phyloP scores from a whole-genome alignment of 2,888 invertebrate genomes.

The Entomobrya multifasciata region DNA sequence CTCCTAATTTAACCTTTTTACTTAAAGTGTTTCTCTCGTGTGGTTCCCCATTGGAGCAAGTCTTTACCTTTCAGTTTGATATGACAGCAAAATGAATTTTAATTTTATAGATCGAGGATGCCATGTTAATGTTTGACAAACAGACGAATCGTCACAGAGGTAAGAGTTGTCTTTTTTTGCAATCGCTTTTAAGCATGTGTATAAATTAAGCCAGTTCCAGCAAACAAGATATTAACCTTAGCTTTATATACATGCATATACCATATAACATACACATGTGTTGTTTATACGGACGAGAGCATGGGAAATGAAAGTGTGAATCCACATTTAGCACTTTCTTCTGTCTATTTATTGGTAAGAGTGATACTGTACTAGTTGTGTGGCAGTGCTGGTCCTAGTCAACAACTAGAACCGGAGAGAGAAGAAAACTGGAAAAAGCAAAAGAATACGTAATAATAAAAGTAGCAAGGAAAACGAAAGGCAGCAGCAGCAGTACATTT shows the following conservation, averaged over 20 bases:
- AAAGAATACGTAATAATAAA: constrained; percentile 56
- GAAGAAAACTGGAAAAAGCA: constrained; percentile 29
- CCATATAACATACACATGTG: neutral
- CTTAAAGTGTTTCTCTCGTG: neutral
- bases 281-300: too few relatives aligned
- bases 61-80: neutral
- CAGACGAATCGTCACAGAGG: constrained; percentile 99
- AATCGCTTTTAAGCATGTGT: too few relatives aligned
- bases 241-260: neutral
- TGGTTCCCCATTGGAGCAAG: neutral
- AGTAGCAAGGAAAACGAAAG: constrained; percentile 10
- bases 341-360: constrained; percentile 56
- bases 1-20: constrained; percentile 26
- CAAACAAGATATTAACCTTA: too few relatives aligned
- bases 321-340: constrained; percentile 75
- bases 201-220: too few relatives aligned
- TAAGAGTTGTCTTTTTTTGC: constrained; percentile 83
- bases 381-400: constrained; percentile 49
- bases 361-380: constrained; percentile 63
- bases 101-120: constrained; percentile 95
- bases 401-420: constrained; percentile 52
- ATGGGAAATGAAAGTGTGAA: too few relatives aligned
- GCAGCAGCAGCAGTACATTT: neutral
- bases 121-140: constrained; percentile 99
- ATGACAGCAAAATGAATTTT: neutral